Evolutionary conservation across 2,113 vertebrate genomes (phyloP), one percentile per base, ranked within the genome.

Genomic region (Chauna torquata): DNA sequence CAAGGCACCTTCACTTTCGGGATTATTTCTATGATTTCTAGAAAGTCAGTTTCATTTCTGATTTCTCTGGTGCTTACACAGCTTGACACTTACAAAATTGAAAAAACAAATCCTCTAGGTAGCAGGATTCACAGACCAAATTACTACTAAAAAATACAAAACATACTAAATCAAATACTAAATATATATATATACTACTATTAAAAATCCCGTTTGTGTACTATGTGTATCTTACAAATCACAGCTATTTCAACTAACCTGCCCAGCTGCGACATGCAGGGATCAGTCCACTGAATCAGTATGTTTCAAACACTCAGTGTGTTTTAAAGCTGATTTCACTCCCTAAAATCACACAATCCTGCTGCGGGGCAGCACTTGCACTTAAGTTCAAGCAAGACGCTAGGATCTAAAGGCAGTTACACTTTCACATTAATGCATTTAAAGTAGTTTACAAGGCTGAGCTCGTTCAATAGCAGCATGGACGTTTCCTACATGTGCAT

Each of bases 261-360:
- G 12, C 15, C 30, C 25, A 66, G 13, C 2, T 32, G 24, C 28
- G 44, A 61, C 6, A 15, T 8, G 20, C 23, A 77, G 19, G 68
- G 27, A 83, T 30, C 22, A 70, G 34, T 25, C 54, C 34, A 52
- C 8, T 42, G 15, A 72, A 4, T 2, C 0, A 0, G 61, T 88
- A 66, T 24, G 11, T 58, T 77, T 81, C 40, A 81, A 72, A 74
- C 15, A 24, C 7, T 2, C 0, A 0, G 62, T 88, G 69, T 27
- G 11, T 58, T 77, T 74, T 36, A 81, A 69, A 78, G 50, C 2
- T 1, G 4, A 23, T 49, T 59, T 55, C 6, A 32, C 14, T 18
- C 15, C 27, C 13, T 18, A 36, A 22, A 87, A 85, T 36, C 50
- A 62, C 1, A 3, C 6, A 75, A 44, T 24, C 12, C 2, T 20